Base-by-base conservation (phyloP, 1,140 invertebrate species). In the Teleopsis dalmanni region DNA sequence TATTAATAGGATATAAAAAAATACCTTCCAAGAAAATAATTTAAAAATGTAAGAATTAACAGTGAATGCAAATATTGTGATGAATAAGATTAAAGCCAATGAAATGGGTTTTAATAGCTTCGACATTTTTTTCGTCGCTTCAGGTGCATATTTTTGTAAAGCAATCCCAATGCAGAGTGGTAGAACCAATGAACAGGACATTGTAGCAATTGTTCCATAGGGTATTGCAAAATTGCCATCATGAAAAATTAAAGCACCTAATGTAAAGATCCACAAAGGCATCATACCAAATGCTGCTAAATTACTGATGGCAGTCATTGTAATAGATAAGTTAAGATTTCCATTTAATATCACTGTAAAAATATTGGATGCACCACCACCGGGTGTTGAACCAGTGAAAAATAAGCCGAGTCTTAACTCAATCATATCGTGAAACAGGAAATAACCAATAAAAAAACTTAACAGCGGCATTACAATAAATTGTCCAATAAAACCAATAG, bases 281-380 rank as follows among this genome's bases (percentile, higher is more conserved):
- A 98, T 94, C 73, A 95, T 87, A 86, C 88, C 84, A 65, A 94
- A 87, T 6, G 89, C 81, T 18, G 81, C 79, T n/a, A 92, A 58
- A 16, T 87, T 94, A 50, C 88, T 88, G 41, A 96, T 77, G 19
- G 91, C 85, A 0, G 94, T 97, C 91, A 96, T 93, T 6, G 91
- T 85, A 44, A 97, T 81, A 1, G 88, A 93, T 6, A 96, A 76
- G 73, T 91, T 83, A 0, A 95, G 75, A 74, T 95, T 95, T 6
- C 89, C 93, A 26, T 82, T 85, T 0, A 97, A 70, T 25, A 94
- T 78, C 49, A 88, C 80, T 1, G 91, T 89, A 91, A 93, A 96
- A 56, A 95, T 91, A 67, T 97, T 97, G n/a, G 91, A 95, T 10
- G 91, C 89, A 2, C 91, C 92, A 2, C 93, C 93, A 25, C 87